A percentile compares a stretch with the other conserved stretches of the same genome.
These are phyloP conservation scores for Podarcis cretensis DNA, from an alignment of 2,113 vertebrate species.

Conservation along the genomic window DNA sequence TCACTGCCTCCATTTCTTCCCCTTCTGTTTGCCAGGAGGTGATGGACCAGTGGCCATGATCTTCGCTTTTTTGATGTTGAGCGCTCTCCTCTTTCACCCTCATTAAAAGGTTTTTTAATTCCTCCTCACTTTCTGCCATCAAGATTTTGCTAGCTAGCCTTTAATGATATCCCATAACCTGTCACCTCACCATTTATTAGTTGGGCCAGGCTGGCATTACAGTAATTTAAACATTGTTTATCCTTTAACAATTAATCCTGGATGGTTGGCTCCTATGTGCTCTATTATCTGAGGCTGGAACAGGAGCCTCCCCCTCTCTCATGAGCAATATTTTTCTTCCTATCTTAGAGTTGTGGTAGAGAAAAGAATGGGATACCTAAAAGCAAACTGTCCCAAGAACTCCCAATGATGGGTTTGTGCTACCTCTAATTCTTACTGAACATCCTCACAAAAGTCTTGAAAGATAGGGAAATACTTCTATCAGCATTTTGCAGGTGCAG, in stretches of 20 bases:
- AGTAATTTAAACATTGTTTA: not conserved
- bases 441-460: not conserved
- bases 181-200: no score
- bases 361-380: not conserved
- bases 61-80: no score
- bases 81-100: no score
- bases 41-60: no score
- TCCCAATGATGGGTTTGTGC: not conserved
- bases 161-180: no score
- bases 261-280: not conserved
- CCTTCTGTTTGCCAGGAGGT: no score
- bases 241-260: not conserved
- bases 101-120: no score
- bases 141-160: no score
- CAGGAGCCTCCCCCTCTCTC: no score
- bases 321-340: not conserved
- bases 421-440: not conserved
- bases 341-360: not conserved
- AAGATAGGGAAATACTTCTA: not conserved
- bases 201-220: no score
- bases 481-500: not conserved
- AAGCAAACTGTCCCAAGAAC: not conserved
- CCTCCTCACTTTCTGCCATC: no score
- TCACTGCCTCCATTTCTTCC: no score
- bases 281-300: not conserved